Conservation (phyloP, 1,140 invertebrate species). For the Tyrophagus putrescentiae region DNA sequence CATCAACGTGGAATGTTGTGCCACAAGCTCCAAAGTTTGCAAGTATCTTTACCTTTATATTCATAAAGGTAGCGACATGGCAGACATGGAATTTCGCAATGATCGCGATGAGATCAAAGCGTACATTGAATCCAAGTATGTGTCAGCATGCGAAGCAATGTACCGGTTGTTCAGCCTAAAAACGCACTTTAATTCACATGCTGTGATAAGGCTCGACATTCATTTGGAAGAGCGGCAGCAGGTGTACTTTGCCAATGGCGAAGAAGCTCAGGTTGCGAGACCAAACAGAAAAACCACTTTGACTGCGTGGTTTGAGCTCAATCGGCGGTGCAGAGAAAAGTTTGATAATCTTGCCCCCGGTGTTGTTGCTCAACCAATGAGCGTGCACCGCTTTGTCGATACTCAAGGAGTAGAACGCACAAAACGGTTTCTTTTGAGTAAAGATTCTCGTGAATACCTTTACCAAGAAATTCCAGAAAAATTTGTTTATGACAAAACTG, state of each 20-base stretch:
- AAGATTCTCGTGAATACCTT: background rate
- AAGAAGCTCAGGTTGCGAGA: constrained; percentile 17
- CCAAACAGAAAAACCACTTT: too few relatives aligned
- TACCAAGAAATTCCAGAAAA: background rate
- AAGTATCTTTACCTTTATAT: constrained; percentile 33
- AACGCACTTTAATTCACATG: constrained; percentile 34
- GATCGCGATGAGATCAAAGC: constrained; percentile 27
- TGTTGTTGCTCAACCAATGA: too few relatives aligned
- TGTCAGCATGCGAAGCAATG: constrained; percentile 27
- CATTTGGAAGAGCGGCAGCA: constrained; percentile 37
- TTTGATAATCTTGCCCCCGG: too few relatives aligned
- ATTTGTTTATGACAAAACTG: too few relatives aligned
- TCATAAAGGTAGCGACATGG: constrained; percentile 31
- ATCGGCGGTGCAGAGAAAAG: too few relatives aligned
- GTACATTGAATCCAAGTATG: constrained; percentile 26
- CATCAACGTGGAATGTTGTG: constrained; percentile 32
- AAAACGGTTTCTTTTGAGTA: too few relatives aligned
- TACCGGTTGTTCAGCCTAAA: constrained; percentile 26
- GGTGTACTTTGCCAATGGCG: constrained; percentile 26
- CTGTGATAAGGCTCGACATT: constrained; percentile 35
- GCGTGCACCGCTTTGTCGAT: too few relatives aligned
- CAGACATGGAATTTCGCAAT: constrained; percentile 17
- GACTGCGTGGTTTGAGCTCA: too few relatives aligned
- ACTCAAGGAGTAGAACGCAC: too few relatives aligned
- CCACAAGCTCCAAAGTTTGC: constrained; percentile 28